These are phyloP conservation scores for Lanius ludovicianus DNA, from an alignment of 2,113 vertebrate species.

Conservation along the genomic window DNA sequence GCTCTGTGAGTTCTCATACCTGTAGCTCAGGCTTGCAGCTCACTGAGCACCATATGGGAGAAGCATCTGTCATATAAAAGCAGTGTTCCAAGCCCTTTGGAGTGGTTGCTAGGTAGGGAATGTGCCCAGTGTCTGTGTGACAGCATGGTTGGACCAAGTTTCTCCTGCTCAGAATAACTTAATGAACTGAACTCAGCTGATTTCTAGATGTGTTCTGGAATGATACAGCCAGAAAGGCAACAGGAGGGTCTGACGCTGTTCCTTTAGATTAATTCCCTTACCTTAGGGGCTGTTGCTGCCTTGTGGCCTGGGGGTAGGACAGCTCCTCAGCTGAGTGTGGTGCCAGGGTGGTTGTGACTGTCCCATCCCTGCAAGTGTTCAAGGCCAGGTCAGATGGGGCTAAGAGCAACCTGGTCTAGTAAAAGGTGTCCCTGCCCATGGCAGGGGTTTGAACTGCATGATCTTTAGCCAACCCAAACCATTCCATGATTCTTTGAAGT, in stretches of 20 bases:
- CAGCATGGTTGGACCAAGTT: not conserved
- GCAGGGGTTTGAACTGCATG: not conserved
- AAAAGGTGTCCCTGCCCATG: not conserved
- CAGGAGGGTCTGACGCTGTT: fast-evolving
- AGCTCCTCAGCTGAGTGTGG: not conserved
- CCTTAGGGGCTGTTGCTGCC: not conserved
- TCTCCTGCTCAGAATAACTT: not conserved
- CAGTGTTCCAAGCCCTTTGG: not conserved
- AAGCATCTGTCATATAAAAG: not conserved
- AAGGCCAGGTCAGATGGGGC: not conserved
- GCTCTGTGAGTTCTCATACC: not conserved
- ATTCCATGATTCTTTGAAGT: not conserved
- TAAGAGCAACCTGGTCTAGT: not conserved
- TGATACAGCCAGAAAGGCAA: not conserved
- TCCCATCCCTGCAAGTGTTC: not conserved
- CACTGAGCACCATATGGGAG: constrained; percentile 15
- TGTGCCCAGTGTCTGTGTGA: not conserved
- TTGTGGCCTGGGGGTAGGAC: not conserved
- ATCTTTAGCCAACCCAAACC: not conserved
- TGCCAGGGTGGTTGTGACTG: not conserved
- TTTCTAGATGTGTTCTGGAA: not conserved
- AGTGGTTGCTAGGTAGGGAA: constrained; percentile 8
- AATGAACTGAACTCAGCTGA: not conserved
- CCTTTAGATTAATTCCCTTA: not conserved
- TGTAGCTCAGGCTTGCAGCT: not conserved